Conservation (phyloP, 2,113 vertebrate species). For the Chitala chitala region DNA sequence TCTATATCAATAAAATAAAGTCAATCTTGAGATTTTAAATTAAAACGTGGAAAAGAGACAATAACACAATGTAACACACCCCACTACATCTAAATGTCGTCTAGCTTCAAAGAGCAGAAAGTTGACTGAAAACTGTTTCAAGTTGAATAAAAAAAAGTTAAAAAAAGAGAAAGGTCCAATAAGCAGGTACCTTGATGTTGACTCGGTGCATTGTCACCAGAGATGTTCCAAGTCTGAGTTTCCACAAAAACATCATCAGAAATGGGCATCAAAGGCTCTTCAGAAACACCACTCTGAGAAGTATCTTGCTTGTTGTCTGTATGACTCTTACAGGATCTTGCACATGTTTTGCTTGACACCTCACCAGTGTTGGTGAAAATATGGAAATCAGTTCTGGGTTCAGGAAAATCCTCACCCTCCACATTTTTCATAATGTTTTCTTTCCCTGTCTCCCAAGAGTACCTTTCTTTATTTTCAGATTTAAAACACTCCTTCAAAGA, state of each 20-base stretch:
- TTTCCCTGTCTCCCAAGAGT: slow-evolving; percentile 36
- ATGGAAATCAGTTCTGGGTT: too few relatives aligned
- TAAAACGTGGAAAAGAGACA: slow-evolving; percentile 50
- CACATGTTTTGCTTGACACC: slow-evolving; percentile 73
- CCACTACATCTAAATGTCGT: slow-evolving; percentile 56
- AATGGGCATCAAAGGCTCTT: slow-evolving; percentile 63
- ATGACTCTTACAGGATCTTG: slow-evolving; percentile 69
- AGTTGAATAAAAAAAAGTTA: slow-evolving; percentile 23
- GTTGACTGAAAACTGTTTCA: not conserved
- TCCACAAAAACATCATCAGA: slow-evolving; percentile 92
- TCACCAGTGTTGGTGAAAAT: too few relatives aligned
- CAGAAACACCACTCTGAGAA: slow-evolving; percentile 70
- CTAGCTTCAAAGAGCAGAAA: slow-evolving; percentile 51
- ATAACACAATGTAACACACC: slow-evolving; percentile 43
- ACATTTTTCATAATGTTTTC: slow-evolving; percentile 60
- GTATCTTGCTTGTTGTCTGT: slow-evolving; percentile 72
- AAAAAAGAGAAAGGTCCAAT: slow-evolving; percentile 40
- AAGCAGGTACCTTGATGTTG: slow-evolving; percentile 84
- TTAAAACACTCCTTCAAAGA: slow-evolving; percentile 45
- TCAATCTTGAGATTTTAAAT: slow-evolving; percentile 98
- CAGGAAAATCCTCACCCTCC: slow-evolving; percentile 61
- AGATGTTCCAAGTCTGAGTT: slow-evolving; percentile 94
- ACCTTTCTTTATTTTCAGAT: slow-evolving; percentile 60
- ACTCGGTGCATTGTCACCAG: slow-evolving; percentile 82
- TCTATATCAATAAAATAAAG: too few relatives aligned